Evolutionary conservation across 1,140 invertebrate species (phyloP), one percentile per base, ranked within the genome.

Genomic region (Neodiprion pinetum): DNA sequence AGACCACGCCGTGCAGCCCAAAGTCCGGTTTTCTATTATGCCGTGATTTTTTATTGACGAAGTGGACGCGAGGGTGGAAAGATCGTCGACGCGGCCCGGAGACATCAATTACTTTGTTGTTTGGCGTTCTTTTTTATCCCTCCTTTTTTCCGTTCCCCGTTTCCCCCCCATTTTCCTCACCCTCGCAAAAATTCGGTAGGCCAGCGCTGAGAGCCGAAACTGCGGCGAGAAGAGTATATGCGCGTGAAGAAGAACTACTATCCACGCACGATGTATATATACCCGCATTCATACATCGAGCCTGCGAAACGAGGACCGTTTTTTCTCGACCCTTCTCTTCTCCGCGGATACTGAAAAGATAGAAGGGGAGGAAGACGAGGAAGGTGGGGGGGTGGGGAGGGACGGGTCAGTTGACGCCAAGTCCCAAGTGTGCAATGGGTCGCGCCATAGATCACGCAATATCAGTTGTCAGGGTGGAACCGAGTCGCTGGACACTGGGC

Each of bases 91-190:
- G 11, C 11, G n/a, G 11, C 11, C 53, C 11, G n/a, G 53, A 17
- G 53, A 61, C 53, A 61, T 61, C 53, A 17, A 61, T 61, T 61
- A 61, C 53, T 61, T 61, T 61, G 53, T 61, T 61, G n/a, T 70
- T 70, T 74, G 48, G 7, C 21, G 21, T 65, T 75, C 70, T 67
- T 72, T n/a, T 72, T 17, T n/a, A 23, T 73, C 72, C 53, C 50
- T 76, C n/a, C 49, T 49, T 28, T 67, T 67, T 53, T 23, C 28
- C 67, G 73, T 47, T 47, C 66, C 70, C 53, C 9, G 48, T 61
- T 72, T 48, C 48, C 50, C 53, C 72, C 48, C 67, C 72, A 23
- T 66, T 70, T 67, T 66, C 73, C 53, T 50, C 28, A 70, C 70
- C 73, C 28, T 40, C 1, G 5, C 28, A 40, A 40, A 40, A 40